Percentiles rank a stretch among this genome's conserved stretches.
Conservation (phyloP, 2,113 vertebrate species). For the Fukomys damarensis region DNA sequence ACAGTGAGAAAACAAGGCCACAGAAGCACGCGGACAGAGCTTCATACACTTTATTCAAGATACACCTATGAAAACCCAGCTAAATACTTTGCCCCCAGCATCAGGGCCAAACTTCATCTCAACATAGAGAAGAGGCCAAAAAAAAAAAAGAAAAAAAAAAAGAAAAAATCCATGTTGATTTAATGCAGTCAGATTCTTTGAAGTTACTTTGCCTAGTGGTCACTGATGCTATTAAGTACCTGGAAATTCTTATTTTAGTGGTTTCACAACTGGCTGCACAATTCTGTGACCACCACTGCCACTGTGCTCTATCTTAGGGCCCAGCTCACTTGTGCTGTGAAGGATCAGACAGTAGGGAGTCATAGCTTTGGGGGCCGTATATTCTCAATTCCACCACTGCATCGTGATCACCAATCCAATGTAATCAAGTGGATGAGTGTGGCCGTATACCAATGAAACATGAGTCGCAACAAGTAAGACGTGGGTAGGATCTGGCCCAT, state of each 20-base stretch:
- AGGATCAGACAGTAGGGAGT: neutral
- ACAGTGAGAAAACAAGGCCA: neutral
- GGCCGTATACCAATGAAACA: neutral
- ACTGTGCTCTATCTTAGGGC: no score
- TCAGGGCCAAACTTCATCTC: neutral
- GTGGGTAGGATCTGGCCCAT: no score
- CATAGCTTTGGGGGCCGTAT: neutral
- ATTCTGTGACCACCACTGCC: neutral
- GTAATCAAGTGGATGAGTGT: rapidly evolving
- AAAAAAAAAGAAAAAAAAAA: no score
- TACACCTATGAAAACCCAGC: neutral
- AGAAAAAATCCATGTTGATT: neutral
- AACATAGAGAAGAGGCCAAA: neutral
- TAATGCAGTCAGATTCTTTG: neutral
- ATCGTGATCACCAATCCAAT: neutral
- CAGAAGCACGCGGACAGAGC: no score
- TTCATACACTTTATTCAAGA: neutral
- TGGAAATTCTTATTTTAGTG: neutral
- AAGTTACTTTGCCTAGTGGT: neutral
- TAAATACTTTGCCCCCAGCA: neutral
- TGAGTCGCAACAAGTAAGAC: neutral
- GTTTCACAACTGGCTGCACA: neutral
- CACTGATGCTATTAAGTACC: neutral
- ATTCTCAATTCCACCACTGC: neutral
- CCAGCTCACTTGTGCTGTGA: neutral